Percentiles rank a stretch among this genome's conserved stretches.
Evolutionary conservation across 2,797 vertebrate genomes (phyloP).

Genomic region (Sebastolobus alascanus): DNA sequence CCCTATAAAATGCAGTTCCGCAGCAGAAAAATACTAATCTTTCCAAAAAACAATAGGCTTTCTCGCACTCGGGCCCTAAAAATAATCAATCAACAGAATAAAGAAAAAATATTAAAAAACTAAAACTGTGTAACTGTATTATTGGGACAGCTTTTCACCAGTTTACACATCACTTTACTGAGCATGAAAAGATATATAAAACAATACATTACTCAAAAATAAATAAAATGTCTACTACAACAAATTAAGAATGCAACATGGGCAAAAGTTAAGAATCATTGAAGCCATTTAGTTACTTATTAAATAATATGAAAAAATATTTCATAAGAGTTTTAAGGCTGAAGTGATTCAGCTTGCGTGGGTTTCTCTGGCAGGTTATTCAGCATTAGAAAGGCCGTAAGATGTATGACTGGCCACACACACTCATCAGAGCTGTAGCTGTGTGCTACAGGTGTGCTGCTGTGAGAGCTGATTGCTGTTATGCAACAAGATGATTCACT

Average conservation of each 20-base stretch:
- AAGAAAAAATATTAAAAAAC: neutral
- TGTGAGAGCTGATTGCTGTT: slow-evolving; percentile 31
- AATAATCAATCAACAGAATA: neutral
- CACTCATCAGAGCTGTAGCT: neutral
- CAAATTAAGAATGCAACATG: neutral
- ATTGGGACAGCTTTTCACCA: neutral
- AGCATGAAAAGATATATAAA: neutral
- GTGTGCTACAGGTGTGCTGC: slow-evolving; percentile 58
- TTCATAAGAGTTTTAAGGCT: slow-evolving; percentile 6
- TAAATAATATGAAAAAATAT: slow-evolving; percentile 9
- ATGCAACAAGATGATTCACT: slow-evolving; percentile 47
- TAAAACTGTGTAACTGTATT: neutral
- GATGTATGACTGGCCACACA: neutral
- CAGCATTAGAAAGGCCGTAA: slow-evolving; percentile 10
- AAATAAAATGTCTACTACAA: neutral
- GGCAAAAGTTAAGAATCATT: neutral
- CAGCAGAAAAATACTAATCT: too few species aligned
- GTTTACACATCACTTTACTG: neutral
- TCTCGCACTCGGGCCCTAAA: neutral
- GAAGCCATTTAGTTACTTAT: neutral
- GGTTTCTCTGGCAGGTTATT: slow-evolving; percentile 11
- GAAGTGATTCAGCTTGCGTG: slow-evolving; percentile 25
- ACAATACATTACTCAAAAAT: neutral
- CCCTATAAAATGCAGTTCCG: too few species aligned
- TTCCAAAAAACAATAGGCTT: too few species aligned